Evolutionary conservation across 2,797 vertebrate genomes (phyloP), one percentile per base, ranked within the genome.

Genomic region (Amblyraja radiata): DNA sequence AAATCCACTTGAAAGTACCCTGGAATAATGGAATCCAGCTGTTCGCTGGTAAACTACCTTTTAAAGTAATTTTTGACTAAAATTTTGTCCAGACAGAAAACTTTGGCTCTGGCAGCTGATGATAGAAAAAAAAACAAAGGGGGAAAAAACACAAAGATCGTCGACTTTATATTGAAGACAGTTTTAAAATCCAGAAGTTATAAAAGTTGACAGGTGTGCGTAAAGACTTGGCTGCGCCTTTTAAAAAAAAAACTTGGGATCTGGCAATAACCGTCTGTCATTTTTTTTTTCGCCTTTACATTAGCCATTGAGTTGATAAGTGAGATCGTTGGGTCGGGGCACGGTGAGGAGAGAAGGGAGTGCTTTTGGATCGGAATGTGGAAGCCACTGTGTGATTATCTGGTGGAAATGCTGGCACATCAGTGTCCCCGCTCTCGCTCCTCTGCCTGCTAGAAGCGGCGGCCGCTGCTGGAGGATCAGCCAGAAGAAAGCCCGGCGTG

Each of bases 311-410:
- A 91, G 90, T 46, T 73, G 90, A 91, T 91, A 91, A 73, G 32
- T 91, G 90, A 68, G 90, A 91, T 90, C 86, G 65, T 71, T 90
- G 86, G 86, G 58, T 91, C 90, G 68, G 90, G 65, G 65, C 65
- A 91, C 90, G 68, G 73, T 74, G 90, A 23, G 74, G 90, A 91
- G 68, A 96, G 95, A 94, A 96, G 96, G 96, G 95, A 96, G 96
- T 93, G 81, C 94, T 94, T 54, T 95, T 96, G 96, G 95, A 97
- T 96, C 96, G 97, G 98, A 98, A 98, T 99, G 98, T 96, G 97
- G 98, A 97, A 97, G 97, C 96, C 96, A 97, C 96, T 96, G 96
- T 96, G 96, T 96, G 95, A 95, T 94, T 96, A 96, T 96, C 95
- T 94, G 96, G 96, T 96, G 95, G 96, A 96, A 96, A 97, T 97